Conservation (phyloP, 2,888 invertebrate species). For the Pinctada fucata region DNA sequence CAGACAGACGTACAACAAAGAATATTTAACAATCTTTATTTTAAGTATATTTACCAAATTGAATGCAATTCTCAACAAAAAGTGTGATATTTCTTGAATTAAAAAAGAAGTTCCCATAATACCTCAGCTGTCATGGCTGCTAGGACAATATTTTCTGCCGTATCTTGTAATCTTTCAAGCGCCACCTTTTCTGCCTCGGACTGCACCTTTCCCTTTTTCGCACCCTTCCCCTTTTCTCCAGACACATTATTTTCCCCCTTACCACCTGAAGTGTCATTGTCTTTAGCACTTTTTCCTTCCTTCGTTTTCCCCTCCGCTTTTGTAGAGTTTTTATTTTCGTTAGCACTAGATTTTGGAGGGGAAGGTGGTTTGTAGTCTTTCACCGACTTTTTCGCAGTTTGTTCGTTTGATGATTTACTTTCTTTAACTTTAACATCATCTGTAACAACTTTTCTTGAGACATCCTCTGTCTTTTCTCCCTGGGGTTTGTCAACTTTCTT, state of each 20-base stretch:
- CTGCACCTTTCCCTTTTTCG: constrained; percentile 39
- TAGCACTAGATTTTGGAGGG: constrained; percentile 5
- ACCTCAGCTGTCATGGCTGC: constrained; percentile 87
- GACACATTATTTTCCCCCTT: too few species aligned
- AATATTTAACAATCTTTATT: too few species aligned
- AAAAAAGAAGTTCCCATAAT: constrained; percentile 12
- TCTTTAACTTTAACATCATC: constrained; percentile 14
- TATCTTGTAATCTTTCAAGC: constrained; percentile 75
- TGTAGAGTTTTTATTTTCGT: not conserved
- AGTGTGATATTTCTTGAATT: too few species aligned
- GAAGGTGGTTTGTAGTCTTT: not conserved
- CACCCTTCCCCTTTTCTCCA: too few species aligned
- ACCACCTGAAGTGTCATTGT: not conserved
- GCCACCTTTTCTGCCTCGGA: constrained; percentile 58
- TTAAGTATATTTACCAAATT: too few species aligned
- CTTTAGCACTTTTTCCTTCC: constrained; percentile 32
- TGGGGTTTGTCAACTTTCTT: constrained; percentile 17
- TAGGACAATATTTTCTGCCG: constrained; percentile 83
- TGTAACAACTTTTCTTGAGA: constrained; percentile 10
- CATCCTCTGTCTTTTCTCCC: constrained; percentile 25
- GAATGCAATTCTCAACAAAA: too few species aligned
- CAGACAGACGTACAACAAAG: too few species aligned
- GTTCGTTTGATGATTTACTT: constrained; percentile 21
- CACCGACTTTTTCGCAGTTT: constrained; percentile 17
- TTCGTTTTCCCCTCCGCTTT: constrained; percentile 16